These are phyloP conservation scores for Acrocyrtus sp. DNA, from an alignment of 2,888 invertebrate species.

Conservation along the genomic window DNA sequence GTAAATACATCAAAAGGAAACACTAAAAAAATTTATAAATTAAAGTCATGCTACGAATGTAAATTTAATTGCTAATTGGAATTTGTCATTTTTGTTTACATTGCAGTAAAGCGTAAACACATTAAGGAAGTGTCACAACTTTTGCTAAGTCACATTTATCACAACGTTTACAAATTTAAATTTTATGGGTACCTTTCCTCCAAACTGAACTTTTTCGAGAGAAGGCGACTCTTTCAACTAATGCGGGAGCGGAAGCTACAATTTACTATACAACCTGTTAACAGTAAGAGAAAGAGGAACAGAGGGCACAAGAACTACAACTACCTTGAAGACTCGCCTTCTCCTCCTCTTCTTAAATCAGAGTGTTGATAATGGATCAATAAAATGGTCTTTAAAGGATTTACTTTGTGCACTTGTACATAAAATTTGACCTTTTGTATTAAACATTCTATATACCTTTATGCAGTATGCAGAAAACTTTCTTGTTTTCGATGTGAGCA, in stretches of 20 bases:
- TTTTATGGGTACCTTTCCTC: constrained; percentile 10
- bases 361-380: no score
- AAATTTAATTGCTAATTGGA: not conserved
- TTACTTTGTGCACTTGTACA: not conserved
- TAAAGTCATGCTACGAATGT: no score
- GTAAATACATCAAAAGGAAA: no score
- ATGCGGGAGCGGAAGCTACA: not conserved
- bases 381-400: not conserved
- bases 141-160: constrained; percentile 7
- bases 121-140: not conserved
- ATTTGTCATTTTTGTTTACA: not conserved
- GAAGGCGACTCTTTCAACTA: constrained; percentile 1
- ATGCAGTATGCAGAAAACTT: not conserved
- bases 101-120: constrained; percentile 5
- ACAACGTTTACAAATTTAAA: not conserved
- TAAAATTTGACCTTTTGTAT: not conserved
- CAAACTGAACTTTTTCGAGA: constrained; percentile 7
- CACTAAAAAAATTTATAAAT: no score
- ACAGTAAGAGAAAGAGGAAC: not conserved
- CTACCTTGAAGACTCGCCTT: not conserved
- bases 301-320: not conserved
- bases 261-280: not conserved
- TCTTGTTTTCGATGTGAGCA: not conserved
- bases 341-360: no score
- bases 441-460: no score